Evolutionary conservation across 2,113 vertebrate genomes (phyloP), one percentile per base, ranked within the genome.

Genomic region (Misgurnus mizolepis): DNA sequence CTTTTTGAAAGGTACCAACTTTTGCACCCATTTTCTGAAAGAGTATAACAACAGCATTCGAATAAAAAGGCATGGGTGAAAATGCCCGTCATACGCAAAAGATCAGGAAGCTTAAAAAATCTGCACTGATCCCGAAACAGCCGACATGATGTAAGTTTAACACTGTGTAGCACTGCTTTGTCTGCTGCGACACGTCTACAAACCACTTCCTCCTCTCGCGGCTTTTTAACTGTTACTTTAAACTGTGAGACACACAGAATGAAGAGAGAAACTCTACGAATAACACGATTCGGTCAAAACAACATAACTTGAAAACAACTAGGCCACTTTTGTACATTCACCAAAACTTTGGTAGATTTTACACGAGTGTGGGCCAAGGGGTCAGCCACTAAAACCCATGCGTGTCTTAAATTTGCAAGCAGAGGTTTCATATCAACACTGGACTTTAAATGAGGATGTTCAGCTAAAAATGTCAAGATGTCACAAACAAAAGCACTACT

Each of bases 131-230:
- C 47, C 11, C 0, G 78, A 79, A 3, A 80, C 40, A n/a, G 11
- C 17, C 0, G 1, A 50, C 6, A 74, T 45, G 34, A 43, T 5
- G 76, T 64, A 58, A 82, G 55, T 4, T 47, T 47, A 27, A 75
- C 79, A 81, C 72, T 6, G 43, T 5, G 41, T 64, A 65, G n/a
- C 27, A 74, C 56, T 58, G 79, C 80, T 84, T 87, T 84, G 78
- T 87, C 72, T 81, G 56, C 53, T 47, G 40, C 71, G 68, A 86
- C 79, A 76, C 73, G 75, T 85, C 64, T 53, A 7, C 79, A 43
- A 80, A 7, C 81, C 22, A 78, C 87, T 87, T 88, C 88, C 83
- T 86, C 77, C 66, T 80, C 53, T 74, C 76, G 17, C 6, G 10
- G 50, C n/a, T 22, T n/a, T 34, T 11, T 56, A 66, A 73, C 40